Base-by-base conservation (phyloP, 2,888 invertebrate species). In the Trichacis sp. region DNA sequence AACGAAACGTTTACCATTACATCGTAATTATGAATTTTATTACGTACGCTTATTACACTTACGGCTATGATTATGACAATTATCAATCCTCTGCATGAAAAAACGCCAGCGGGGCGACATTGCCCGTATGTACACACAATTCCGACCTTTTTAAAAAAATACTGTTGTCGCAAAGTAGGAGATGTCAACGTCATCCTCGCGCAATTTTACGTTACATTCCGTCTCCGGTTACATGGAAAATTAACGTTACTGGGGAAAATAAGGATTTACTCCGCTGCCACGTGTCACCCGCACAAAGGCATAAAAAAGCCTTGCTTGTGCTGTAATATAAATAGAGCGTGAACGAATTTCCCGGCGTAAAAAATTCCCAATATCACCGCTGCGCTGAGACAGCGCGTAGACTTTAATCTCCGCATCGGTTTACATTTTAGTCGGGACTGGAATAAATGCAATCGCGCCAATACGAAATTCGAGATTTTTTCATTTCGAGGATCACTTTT, bases 41-140 rank as follows among this genome's bases (percentile, higher is more conserved):
- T 68, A 53, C 60, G 59, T 60, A 64, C 64, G 64, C 61, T 58
- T 6, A 57, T 57, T 51, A 60, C 54, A 6, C 58, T 64, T 68
- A 63, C 2, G 38, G 0, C 50, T 68, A 68, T 68, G 68, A 64
- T 67, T 67, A 67, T 67, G 67, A 64, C 60, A 54, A 60, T 67
- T 55, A 67, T 58, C 52, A 48, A 62, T 51, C 12, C 18, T 54
- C 29, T 43, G 38, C 42, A 47, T 33, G n/a, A 24, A 24, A 24
- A 24, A 24, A 24, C 24, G 24, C 24, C 14, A 14, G 30, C 11
- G 40, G 36, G 15, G 12, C 19, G 54, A 53, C 53, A 53, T 67
- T 56, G 55, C 62, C 51, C 59, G 48, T 52, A 67, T 62, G 49
- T 49, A 52, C n/a, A n/a, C n/a, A n/a, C n/a, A n/a, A n/a, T n/a